Base-by-base conservation (phyloP, 2,113 vertebrate genomes). In the Epinephelus lanceolatus region DNA sequence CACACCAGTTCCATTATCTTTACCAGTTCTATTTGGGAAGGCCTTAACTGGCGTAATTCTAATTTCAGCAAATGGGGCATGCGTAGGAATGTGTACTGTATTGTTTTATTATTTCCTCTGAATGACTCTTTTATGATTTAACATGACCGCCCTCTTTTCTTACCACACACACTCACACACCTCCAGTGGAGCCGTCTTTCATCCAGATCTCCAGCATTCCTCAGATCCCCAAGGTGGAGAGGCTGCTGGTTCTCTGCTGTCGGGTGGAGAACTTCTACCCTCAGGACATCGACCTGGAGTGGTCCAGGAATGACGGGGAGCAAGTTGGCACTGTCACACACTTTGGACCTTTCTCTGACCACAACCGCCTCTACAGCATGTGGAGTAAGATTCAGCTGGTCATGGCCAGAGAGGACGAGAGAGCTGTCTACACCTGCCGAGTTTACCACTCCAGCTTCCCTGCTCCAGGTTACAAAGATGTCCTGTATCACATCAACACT, bases 251-350 rank as follows among this genome's bases (percentile, higher is more conserved):
- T 33, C 88, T 95, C 56, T 94, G 90, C 83, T 94, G 93, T 37
- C 78, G 92, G 6, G 89, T 92, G 52, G 94, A 94, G 76, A 88
- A 91, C 61, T 95, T 94, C 81, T 94, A 93, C 65, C 94, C 94
- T 0, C 66, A 65, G 12, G 45, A 86, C 8, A 61, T 94, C 6
- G 52, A 62, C 33, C 70, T 95, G 67, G 88, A 87, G 55, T 94
- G 94, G 93, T 88, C 71, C 55, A 86, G 89, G 70, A 86, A 86
- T 11, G 93, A 94, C 19, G 85, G 90, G 17, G 87, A 91, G 65
- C 27, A 42, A 8, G 79, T 92, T n/a, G 8, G 53, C 42, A 25
- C 14, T 0, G 78, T 82, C 40, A 86, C 77, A 4, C 80, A 82
- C 73, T 95, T 90, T 10, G 94, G 94, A 21, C 94, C 93, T 4